Percentiles rank a stretch among this genome's conserved stretches.
These are phyloP conservation scores for Thamnophis sirtalis DNA, from an alignment of 2,113 vertebrate species.

Conservation along the genomic window DNA sequence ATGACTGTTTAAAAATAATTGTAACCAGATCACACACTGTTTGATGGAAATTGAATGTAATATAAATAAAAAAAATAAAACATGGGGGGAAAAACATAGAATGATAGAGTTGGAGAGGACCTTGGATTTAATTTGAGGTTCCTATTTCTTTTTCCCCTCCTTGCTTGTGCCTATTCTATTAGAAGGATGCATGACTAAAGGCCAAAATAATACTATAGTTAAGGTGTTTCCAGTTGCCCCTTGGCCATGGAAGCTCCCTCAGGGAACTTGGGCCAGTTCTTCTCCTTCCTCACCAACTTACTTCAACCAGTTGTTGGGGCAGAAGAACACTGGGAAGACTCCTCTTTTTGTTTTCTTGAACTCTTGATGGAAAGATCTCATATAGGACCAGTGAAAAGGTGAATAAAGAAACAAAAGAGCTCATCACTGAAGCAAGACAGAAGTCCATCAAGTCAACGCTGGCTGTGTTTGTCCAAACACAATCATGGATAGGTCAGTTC, in stretches of 20 bases:
- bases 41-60: no score
- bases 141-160: background rate
- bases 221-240: background rate
- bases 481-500: background rate
- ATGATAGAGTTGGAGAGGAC: no score
- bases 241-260: background rate
- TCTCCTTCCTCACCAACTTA: background rate
- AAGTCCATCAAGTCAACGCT: background rate
- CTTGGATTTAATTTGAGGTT: background rate
- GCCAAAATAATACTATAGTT: background rate
- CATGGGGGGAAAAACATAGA: no score
- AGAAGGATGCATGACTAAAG: background rate
- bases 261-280: background rate
- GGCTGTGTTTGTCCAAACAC: background rate
- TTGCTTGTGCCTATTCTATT: background rate
- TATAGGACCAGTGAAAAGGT: background rate
- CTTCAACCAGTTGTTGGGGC: background rate
- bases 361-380: background rate
- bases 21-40: no score
- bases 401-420: background rate
- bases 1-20: no score
- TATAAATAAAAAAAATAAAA: no score
- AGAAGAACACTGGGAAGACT: background rate
- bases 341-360: background rate
- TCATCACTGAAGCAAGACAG: background rate